These are phyloP conservation scores for Toxonevra muliebris DNA, from an alignment of 2,888 invertebrate genomes.

Conservation along the genomic window DNA sequence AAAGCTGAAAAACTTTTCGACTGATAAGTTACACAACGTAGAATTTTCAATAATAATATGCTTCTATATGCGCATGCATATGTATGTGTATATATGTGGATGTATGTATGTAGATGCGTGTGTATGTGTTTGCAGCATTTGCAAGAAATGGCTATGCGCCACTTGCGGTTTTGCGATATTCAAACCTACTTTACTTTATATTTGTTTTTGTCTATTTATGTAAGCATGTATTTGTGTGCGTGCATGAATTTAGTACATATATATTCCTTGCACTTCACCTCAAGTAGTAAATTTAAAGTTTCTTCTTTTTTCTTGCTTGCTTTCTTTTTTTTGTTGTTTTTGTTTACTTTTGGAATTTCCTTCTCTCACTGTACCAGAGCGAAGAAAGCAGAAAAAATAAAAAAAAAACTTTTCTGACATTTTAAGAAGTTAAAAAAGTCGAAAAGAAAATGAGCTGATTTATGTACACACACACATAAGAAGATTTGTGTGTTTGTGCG, in stretches of 20 bases:
- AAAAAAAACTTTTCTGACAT: constrained; percentile 27
- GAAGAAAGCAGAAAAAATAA: too few relatives aligned
- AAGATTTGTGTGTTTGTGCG: background rate
- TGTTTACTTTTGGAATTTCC: background rate
- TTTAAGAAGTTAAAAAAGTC: constrained; percentile 13
- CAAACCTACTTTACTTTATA: too few relatives aligned
- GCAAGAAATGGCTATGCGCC: background rate
- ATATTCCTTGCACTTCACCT: background rate
- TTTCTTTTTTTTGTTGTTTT: background rate
- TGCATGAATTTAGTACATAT: background rate
- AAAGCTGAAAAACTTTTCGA: too few relatives aligned
- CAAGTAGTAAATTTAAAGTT: constrained; percentile 18
- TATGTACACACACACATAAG: constrained; percentile 18
- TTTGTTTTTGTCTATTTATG: background rate
- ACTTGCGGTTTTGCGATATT: background rate
- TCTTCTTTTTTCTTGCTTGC: background rate
- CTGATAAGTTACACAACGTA: too few relatives aligned
- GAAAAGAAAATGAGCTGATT: constrained; percentile 24
- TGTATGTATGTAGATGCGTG: background rate
- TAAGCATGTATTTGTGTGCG: background rate
- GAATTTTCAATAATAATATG: constrained; percentile 12
- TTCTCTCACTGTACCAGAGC: too few relatives aligned
- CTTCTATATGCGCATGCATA: background rate
- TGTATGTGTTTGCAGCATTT: background rate
- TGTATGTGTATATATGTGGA: background rate